These are phyloP conservation scores for Emberiza fucata DNA, from an alignment of 2,113 vertebrate genomes.

Conservation along the genomic window DNA sequence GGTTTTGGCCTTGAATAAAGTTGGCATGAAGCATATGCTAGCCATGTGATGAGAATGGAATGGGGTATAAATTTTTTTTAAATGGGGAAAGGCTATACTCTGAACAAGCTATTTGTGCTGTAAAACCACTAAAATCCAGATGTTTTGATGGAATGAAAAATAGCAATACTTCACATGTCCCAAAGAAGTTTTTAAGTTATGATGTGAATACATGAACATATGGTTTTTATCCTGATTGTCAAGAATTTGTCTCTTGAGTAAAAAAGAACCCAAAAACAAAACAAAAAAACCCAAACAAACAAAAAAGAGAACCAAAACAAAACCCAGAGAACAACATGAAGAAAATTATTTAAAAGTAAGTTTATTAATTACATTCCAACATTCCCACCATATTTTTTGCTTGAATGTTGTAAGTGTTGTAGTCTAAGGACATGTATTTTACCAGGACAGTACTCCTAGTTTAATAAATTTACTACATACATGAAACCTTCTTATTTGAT, in stretches of 20 bases:
- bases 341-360: not conserved
- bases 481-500: not conserved
- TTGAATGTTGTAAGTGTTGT: not conserved
- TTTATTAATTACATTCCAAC: not conserved
- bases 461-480: not conserved
- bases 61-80: conserved; percentile 35
- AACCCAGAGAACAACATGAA: not conserved
- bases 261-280: not conserved
- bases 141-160: conserved; percentile 49
- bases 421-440: not conserved
- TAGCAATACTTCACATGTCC: not conserved
- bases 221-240: not conserved
- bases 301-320: too few species aligned
- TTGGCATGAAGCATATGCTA: conserved; percentile 43
- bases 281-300: too few species aligned
- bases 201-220: not conserved
- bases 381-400: not conserved
- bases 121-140: conserved; percentile 59
- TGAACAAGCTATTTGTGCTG: conserved; percentile 38
- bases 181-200: not conserved
- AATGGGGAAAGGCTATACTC: conserved; percentile 9
- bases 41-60: conserved; percentile 49
- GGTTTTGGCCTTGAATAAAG: conserved; percentile 32
- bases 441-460: not conserved
- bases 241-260: not conserved